These are phyloP conservation scores for Stichodactyla helianthus DNA, from an alignment of 64 coral and sea anemone genomes.

Conservation along the genomic window DNA sequence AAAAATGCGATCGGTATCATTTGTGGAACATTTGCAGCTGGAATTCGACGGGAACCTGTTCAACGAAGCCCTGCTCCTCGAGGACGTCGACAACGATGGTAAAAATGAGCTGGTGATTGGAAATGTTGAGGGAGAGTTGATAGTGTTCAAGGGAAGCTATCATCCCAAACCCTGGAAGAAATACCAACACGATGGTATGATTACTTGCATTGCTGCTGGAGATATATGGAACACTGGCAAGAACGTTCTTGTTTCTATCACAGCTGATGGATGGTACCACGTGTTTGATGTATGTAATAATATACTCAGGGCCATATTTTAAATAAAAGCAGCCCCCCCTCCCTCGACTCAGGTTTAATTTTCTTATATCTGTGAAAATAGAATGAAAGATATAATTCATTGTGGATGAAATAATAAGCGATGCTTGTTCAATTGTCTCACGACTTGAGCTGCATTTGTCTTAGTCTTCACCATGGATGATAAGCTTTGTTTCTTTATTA, in stretches of 20 bases:
- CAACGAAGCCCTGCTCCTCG: conserved; percentile 62
- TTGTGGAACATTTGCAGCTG: conserved; percentile 82
- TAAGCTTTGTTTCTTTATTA: too few relatives aligned
- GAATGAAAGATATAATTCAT: too few relatives aligned
- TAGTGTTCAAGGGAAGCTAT: conserved; percentile 70
- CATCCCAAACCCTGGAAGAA: conserved; percentile 57
- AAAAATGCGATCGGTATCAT: conserved; percentile 78
- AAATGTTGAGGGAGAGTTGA: conserved; percentile 82
- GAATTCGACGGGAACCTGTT: conserved; percentile 80
- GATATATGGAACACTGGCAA: conserved; percentile 69
- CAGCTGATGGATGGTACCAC: conserved; percentile 87
- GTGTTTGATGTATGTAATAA: conserved; percentile 70
- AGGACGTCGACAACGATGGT: conserved; percentile 90
- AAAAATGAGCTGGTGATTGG: conserved; percentile 66
- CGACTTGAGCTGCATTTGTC: too few relatives aligned
- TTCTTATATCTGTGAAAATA: too few relatives aligned
- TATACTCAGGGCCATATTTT: too few relatives aligned
- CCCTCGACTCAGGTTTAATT: too few relatives aligned
- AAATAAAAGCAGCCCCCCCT: too few relatives aligned
- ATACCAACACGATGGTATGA: conserved; percentile 67
- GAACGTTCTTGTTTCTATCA: conserved; percentile 77
- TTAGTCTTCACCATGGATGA: too few relatives aligned
- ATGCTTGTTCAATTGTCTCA: too few relatives aligned
- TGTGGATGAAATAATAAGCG: too few relatives aligned
- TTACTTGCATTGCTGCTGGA: conserved; percentile 83